These are phyloP conservation scores for Myotis davidii DNA, from an alignment of 2,113 vertebrate species.

Conservation along the genomic window DNA sequence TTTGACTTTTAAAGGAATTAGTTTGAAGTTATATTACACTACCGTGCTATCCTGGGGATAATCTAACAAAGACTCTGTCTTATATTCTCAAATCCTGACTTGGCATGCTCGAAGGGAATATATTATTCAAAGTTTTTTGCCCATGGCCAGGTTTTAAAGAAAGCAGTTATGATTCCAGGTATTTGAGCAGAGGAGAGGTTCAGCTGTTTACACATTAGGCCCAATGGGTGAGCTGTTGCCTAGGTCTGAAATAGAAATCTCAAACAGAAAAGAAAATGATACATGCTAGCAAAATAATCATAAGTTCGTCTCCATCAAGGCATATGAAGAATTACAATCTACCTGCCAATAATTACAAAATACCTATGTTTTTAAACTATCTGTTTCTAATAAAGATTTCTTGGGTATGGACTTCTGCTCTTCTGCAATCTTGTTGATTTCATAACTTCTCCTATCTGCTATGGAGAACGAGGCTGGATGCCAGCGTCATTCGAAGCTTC, in stretches of 20 bases:
- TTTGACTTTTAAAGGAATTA: slow-evolving; percentile 45
- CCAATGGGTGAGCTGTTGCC: slow-evolving; percentile 17
- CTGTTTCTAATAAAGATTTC: not conserved
- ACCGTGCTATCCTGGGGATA: slow-evolving; percentile 16
- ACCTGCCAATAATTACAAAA: not conserved
- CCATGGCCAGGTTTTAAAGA: slow-evolving; percentile 56
- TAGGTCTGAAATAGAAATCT: slow-evolving; percentile 22
- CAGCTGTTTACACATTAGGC: not conserved
- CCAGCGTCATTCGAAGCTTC: not conserved
- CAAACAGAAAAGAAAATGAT: slow-evolving; percentile 24
- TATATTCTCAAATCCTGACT: slow-evolving; percentile 48
- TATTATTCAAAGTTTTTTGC: slow-evolving; percentile 61
- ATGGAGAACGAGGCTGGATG: not conserved
- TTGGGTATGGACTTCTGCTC: not conserved
- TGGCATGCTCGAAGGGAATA: slow-evolving; percentile 44
- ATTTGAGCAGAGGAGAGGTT: slow-evolving; percentile 34
- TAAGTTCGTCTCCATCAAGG: not conserved
- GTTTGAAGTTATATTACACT: slow-evolving; percentile 36
- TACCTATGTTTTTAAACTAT: not conserved
- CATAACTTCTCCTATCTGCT: not conserved
- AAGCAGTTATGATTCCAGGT: slow-evolving; percentile 51
- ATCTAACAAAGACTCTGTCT: slow-evolving; percentile 56
- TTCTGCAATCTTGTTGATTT: not conserved
- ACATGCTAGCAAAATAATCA: not conserved
- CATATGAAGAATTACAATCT: not conserved